phyloP scores from a whole-genome alignment of 2,113 vertebrate species.

The Amphiprion ocellaris region DNA sequence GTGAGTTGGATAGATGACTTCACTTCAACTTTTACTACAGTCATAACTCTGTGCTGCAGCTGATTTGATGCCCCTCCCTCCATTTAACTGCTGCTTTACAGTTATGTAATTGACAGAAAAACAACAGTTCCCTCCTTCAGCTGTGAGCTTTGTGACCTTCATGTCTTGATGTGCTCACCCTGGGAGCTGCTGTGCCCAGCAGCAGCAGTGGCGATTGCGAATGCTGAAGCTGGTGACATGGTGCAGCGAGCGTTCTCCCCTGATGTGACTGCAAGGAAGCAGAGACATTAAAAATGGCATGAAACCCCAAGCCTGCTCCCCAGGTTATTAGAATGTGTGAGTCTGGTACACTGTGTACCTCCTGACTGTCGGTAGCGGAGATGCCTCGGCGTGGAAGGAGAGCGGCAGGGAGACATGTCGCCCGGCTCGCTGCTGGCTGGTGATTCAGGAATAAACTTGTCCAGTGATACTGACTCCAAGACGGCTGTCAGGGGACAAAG shows the following conservation, averaged over 20 bases:
- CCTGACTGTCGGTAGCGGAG: constrained; percentile 90
- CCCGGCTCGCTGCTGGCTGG: constrained; percentile 80
- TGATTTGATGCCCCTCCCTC: no score
- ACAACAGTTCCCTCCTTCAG: not conserved
- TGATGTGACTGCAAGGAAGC: constrained; percentile 82
- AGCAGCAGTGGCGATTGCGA: constrained; percentile 96
- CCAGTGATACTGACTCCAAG: constrained; percentile 88
- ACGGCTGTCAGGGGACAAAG: constrained; percentile 83
- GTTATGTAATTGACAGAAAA: constrained; percentile 4
- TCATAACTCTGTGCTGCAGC: no score
- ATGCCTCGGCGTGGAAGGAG: constrained; percentile 91
- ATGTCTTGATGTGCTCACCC: constrained; percentile 77
- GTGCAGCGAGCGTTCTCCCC: constrained; percentile 90
- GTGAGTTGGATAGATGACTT: no score
- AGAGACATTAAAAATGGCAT: not conserved
- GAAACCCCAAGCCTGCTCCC: not conserved
- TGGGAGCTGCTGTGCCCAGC: constrained; percentile 93
- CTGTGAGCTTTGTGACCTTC: constrained; percentile 11
- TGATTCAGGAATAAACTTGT: constrained; percentile 89
- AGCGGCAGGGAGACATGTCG: constrained; percentile 91
- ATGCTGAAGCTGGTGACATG: constrained; percentile 93
- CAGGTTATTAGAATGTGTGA: not conserved
- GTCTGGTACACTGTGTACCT: constrained; percentile 78
- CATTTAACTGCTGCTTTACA: not conserved
- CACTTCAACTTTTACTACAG: not conserved